A percentile compares a stretch with the other conserved stretches of the same genome.
Evolutionary conservation across 2,113 vertebrate genomes (phyloP).

Genomic region (Machaerirhynchus nigripectus): DNA sequence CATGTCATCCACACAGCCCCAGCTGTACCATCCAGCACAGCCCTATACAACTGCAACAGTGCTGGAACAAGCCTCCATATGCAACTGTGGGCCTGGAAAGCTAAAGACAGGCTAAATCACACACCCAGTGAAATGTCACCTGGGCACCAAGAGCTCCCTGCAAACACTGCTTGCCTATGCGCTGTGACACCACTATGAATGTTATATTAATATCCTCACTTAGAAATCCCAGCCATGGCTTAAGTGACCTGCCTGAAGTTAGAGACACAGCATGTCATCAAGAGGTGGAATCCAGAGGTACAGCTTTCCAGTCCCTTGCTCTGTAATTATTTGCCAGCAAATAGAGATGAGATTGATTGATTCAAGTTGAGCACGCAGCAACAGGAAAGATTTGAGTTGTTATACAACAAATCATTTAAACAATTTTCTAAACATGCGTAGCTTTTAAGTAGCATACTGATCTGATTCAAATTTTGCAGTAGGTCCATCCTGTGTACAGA

Average conservation of each 20-base stretch:
- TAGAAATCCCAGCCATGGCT: not conserved
- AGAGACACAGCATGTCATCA: accelerated
- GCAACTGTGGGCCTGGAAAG: not conserved
- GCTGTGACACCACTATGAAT: not conserved
- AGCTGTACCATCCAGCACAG: not conserved
- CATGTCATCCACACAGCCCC: not conserved
- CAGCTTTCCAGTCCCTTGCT: not conserved
- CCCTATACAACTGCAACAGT: not conserved
- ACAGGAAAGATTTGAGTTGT: not conserved
- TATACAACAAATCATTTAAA: not conserved
- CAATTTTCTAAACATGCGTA: not conserved
- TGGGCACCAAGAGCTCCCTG: not conserved
- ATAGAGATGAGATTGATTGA: not conserved
- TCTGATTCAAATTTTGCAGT: not conserved
- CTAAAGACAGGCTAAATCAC: not conserved
- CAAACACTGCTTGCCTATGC: not conserved
- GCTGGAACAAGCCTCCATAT: not conserved
- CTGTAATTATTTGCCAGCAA: not conserved
- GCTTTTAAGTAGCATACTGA: not conserved
- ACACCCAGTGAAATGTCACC: not conserved
- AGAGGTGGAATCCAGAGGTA: not conserved
- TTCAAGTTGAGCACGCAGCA: not conserved
- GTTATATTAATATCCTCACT: not conserved
- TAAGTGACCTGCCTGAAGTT: not conserved
- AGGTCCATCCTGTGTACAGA: not conserved